These are phyloP conservation scores for Dasysyrphus tricinctus DNA, from an alignment of 2,888 invertebrate genomes.

Conservation along the genomic window DNA sequence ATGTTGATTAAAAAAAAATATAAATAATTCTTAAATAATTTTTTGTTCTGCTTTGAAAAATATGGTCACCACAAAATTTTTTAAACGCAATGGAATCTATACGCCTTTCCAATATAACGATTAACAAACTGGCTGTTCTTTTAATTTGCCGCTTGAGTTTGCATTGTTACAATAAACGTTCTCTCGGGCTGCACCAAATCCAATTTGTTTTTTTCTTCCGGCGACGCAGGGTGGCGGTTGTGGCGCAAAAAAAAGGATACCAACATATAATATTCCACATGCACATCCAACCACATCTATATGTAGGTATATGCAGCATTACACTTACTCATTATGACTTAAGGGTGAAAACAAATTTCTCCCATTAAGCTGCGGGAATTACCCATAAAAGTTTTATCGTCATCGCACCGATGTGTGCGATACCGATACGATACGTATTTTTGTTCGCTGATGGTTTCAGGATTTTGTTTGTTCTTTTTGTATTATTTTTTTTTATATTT, in stretches of 20 bases:
- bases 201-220: slow-evolving; percentile 37
- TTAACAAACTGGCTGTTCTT: slow-evolving; percentile 51
- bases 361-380: slow-evolving; percentile 75
- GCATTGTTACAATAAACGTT: slow-evolving; percentile 33
- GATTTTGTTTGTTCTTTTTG: slow-evolving; percentile 27
- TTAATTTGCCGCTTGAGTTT: slow-evolving; percentile 61
- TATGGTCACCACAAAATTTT: slow-evolving; percentile 8
- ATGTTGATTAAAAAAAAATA: too few species aligned
- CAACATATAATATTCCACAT: slow-evolving; percentile 43
- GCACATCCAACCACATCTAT: slow-evolving; percentile 30
- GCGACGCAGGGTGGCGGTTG: not conserved
- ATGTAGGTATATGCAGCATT: slow-evolving; percentile 48
- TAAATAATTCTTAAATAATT: too few species aligned
- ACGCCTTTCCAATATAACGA: slow-evolving; percentile 36
- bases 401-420: slow-evolving; percentile 73
- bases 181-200: slow-evolving; percentile 16
- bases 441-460: slow-evolving; percentile 12
- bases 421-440: slow-evolving; percentile 56
- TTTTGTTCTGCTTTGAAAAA: not conserved
- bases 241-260: slow-evolving; percentile 45
- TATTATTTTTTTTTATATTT: slow-evolving; percentile 39
- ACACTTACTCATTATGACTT: slow-evolving; percentile 74
- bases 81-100: not conserved
- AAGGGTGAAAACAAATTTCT: slow-evolving; percentile 74
- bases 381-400: slow-evolving; percentile 75